Conservation (phyloP, 2,797 vertebrate genomes). For the Peromyscus attwateri region DNA sequence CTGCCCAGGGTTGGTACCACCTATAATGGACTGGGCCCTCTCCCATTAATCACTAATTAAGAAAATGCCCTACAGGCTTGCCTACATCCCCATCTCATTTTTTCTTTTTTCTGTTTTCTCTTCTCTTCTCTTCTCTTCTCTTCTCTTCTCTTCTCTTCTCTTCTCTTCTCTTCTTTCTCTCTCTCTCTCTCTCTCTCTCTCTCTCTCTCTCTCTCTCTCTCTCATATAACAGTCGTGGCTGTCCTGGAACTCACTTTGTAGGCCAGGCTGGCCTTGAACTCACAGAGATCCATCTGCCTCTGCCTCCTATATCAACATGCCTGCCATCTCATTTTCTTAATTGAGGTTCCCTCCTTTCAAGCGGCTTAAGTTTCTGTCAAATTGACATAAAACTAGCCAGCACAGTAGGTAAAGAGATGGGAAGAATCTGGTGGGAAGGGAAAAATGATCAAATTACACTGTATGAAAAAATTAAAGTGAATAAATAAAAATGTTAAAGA, state of each 20-base stretch:
- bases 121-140: too few species aligned
- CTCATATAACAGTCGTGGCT: not conserved
- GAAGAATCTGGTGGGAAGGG: not conserved
- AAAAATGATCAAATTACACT: not conserved
- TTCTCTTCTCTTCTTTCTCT: too few species aligned
- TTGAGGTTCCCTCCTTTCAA: not conserved
- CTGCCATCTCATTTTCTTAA: not conserved
- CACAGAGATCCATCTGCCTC: not conserved
- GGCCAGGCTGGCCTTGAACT: not conserved
- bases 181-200: too few species aligned
- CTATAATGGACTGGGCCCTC: not conserved
- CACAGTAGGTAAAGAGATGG: not conserved
- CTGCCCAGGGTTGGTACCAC: not conserved
- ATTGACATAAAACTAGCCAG: not conserved
- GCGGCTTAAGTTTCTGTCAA: not conserved
- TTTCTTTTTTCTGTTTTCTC: not conserved
- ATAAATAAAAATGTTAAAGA: not conserved
- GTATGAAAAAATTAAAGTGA: not conserved
- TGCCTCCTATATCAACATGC: not conserved
- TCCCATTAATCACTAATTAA: not conserved
- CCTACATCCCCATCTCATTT: not conserved
- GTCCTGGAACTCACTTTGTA: not conserved
- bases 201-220: too few species aligned
- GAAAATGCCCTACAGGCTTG: not conserved
- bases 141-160: rapidly evolving